Percentiles rank a stretch among this genome's conserved stretches.
These are phyloP conservation scores for Hippocampus barbouri DNA, from an alignment of 2,113 vertebrate genomes.

Conservation along the genomic window DNA sequence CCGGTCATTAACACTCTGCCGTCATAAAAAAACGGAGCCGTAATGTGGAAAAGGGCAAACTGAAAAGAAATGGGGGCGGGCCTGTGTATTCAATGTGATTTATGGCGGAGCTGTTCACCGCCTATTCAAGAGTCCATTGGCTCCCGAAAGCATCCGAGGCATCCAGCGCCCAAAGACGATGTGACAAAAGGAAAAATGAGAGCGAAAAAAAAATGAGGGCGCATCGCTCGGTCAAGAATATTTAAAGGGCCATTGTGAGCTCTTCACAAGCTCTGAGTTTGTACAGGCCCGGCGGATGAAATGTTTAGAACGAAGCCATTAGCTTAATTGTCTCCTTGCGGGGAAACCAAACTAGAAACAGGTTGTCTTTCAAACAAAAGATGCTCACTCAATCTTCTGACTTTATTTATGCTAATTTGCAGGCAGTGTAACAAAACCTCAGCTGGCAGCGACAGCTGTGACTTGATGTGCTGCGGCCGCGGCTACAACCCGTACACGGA, in stretches of 20 bases:
- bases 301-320: slow-evolving; percentile 32
- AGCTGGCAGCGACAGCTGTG: slow-evolving; percentile 92
- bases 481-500: slow-evolving; percentile 98
- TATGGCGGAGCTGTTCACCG: slow-evolving; percentile 55
- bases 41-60: slow-evolving; percentile 52
- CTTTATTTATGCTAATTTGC: slow-evolving; percentile 12
- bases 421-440: slow-evolving; percentile 99
- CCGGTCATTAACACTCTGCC: slow-evolving; percentile 68
- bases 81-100: slow-evolving; percentile 59
- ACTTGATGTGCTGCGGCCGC: slow-evolving; percentile 97
- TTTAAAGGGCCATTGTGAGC: slow-evolving; percentile 44
- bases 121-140: slow-evolving; percentile 40
- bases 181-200: slow-evolving; percentile 1
- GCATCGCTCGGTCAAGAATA: slow-evolving; percentile 26
- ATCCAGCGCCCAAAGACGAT: slow-evolving; percentile 14
- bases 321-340: slow-evolving; percentile 20
- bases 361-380: slow-evolving; percentile 3
- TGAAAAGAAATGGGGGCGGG: slow-evolving; percentile 44
- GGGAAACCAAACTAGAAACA: slow-evolving; percentile 21
- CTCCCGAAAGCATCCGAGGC: slow-evolving; percentile 23
- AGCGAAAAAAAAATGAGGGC: slow-evolving; percentile 10
- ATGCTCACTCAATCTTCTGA: background rate
- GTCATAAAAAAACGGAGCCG: slow-evolving; percentile 69
- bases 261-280: slow-evolving; percentile 11
- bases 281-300: slow-evolving; percentile 5